These are phyloP conservation scores for Nezara viridula DNA, from an alignment of 2,888 invertebrate species.

Conservation along the genomic window DNA sequence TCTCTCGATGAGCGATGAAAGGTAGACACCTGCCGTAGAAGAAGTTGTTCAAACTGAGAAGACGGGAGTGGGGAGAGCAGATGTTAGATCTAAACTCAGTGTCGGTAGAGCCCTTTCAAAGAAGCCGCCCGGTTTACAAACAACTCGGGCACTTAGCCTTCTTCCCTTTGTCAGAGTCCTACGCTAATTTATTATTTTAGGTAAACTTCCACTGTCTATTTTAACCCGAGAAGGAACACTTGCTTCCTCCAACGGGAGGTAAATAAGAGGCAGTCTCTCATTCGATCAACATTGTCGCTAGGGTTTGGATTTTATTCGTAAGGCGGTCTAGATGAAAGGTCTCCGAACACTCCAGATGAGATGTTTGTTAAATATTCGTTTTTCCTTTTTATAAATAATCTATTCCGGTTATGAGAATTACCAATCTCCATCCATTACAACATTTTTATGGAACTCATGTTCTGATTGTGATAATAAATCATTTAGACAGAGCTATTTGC, in stretches of 20 bases:
- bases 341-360: background rate
- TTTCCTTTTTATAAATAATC: background rate
- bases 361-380: slow-evolving; percentile 16
- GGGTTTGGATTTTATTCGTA: slow-evolving; percentile 35
- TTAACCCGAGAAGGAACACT: slow-evolving; percentile 63
- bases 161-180: slow-evolving; percentile 60
- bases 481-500: too few relatives aligned
- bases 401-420: background rate
- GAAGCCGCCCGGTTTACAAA: slow-evolving; percentile 51
- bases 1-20: slow-evolving; percentile 1
- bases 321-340: slow-evolving; percentile 13
- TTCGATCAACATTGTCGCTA: slow-evolving; percentile 28
- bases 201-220: slow-evolving; percentile 63
- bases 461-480: background rate
- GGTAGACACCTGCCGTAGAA: slow-evolving; percentile 21
- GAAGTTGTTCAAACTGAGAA: background rate
- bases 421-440: too few relatives aligned
- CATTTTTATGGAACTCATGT: background rate
- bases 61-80: slow-evolving; percentile 33
- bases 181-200: slow-evolving; percentile 63
- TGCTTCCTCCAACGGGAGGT: slow-evolving; percentile 51
- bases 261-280: slow-evolving; percentile 22
- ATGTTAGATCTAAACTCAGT: slow-evolving; percentile 53
- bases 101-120: slow-evolving; percentile 48
- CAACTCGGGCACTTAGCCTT: slow-evolving; percentile 47